These are phyloP conservation scores for Tapirus terrestris DNA, from an alignment of 2,113 vertebrate genomes.

Conservation along the genomic window DNA sequence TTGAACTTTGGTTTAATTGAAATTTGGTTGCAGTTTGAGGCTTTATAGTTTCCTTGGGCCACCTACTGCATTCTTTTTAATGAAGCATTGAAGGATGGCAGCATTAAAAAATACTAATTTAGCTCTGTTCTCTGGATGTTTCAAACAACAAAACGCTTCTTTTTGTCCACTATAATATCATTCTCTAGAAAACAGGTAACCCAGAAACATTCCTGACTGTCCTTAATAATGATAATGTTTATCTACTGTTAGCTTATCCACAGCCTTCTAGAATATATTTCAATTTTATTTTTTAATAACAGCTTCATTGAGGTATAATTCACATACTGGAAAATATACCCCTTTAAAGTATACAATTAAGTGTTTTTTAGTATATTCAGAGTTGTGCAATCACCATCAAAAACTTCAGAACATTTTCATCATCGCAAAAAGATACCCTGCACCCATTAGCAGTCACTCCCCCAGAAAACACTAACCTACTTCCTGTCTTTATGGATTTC, in stretches of 20 bases:
- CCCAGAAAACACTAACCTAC: background rate
- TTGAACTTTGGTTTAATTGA: slow-evolving; percentile 74
- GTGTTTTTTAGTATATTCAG: background rate
- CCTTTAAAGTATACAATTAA: background rate
- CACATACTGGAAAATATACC: background rate
- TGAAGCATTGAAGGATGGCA: slow-evolving; percentile 56
- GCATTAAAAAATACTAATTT: slow-evolving; percentile 28
- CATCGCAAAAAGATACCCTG: background rate
- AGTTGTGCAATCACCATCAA: background rate
- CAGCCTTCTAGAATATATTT: slow-evolving; percentile 15
- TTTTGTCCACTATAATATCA: slow-evolving; percentile 28
- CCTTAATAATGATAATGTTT: background rate
- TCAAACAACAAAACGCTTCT: background rate
- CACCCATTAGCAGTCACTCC: background rate
- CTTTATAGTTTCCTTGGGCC: slow-evolving; percentile 68
- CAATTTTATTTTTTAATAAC: slow-evolving; percentile 19
- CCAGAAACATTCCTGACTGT: background rate
- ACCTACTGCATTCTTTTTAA: slow-evolving; percentile 58
- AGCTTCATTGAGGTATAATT: background rate
- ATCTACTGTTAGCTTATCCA: background rate
- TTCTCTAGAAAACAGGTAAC: background rate
- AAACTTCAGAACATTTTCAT: background rate
- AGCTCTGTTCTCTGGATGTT: background rate
- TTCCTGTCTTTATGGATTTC: background rate
- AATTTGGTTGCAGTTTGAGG: slow-evolving; percentile 66